These are phyloP conservation scores for Eleginops maclovinus DNA, from an alignment of 2,113 vertebrate species.

Conservation along the genomic window DNA sequence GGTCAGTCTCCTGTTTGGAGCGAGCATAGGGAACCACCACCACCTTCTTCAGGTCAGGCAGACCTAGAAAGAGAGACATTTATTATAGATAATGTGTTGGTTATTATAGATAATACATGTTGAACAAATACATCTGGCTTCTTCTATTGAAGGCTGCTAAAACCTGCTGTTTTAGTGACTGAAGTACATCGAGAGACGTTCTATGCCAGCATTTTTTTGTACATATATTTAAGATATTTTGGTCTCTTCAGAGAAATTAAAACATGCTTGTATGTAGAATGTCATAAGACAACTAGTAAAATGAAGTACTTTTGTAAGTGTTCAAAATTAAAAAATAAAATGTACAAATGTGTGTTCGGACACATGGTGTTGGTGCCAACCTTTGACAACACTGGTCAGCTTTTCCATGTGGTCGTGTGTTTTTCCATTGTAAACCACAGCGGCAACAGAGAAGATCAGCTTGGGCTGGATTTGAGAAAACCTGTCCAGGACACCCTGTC, in stretches of 20 bases:
- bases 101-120: too few relatives aligned
- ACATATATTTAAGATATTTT: too few relatives aligned
- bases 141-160: too few relatives aligned
- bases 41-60: slow-evolving; percentile 92
- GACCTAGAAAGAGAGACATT: slow-evolving; percentile 83
- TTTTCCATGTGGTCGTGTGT: slow-evolving; percentile 94
- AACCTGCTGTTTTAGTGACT: too few relatives aligned
- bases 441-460: slow-evolving; percentile 94
- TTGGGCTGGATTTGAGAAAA: slow-evolving; percentile 98
- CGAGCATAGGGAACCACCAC: slow-evolving; percentile 92
- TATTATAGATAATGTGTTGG: too few relatives aligned
- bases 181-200: too few relatives aligned
- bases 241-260: too few relatives aligned
- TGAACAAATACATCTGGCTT: too few relatives aligned
- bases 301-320: too few relatives aligned
- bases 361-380: slow-evolving; percentile 54
- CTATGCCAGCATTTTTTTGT: too few relatives aligned
- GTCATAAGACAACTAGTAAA: too few relatives aligned
- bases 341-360: not conserved
- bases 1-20: slow-evolving; percentile 87
- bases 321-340: not conserved
- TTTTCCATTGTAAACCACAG: slow-evolving; percentile 95
- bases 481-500: slow-evolving; percentile 94
- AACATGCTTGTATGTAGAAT: too few relatives aligned
- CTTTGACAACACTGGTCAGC: slow-evolving; percentile 92